Evolutionary conservation across 2,797 vertebrate genomes (phyloP).

Genomic region (Numenius phaeopus): DNA sequence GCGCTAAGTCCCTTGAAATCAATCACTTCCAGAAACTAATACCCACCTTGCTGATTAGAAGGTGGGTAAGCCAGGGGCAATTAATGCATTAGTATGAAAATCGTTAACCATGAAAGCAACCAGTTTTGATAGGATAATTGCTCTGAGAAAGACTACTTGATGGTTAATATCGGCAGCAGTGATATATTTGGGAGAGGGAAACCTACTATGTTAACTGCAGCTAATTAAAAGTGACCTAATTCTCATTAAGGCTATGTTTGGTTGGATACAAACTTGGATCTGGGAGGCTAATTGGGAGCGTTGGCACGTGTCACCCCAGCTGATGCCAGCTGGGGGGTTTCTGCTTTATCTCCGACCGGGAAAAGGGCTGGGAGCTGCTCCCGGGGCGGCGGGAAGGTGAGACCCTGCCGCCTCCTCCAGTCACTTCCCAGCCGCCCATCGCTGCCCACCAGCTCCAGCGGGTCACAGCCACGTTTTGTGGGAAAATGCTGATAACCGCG

Average conservation of each 20-base stretch:
- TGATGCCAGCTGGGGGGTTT: not conserved
- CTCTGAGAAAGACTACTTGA: slow-evolving; percentile 8
- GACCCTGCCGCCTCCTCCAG: rapidly evolving
- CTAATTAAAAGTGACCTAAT: slow-evolving; percentile 66
- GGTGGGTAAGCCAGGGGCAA: slow-evolving; percentile 70
- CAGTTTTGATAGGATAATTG: slow-evolving; percentile 52
- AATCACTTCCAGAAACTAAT: slow-evolving; percentile 76
- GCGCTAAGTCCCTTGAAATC: slow-evolving; percentile 78
- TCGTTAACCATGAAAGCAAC: slow-evolving; percentile 42
- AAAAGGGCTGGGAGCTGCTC: not conserved
- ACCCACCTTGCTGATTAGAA: slow-evolving; percentile 75
- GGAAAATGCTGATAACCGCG: rapidly evolving
- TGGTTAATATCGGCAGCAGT: not conserved
- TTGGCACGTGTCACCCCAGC: not conserved
- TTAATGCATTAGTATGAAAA: slow-evolving; percentile 62
- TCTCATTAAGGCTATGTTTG: not conserved
- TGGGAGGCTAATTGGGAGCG: not conserved
- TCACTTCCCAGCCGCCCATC: rapidly evolving
- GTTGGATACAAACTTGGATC: not conserved
- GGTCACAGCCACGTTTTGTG: not conserved
- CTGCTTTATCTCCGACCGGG: not conserved
- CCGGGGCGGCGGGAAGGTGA: not conserved
- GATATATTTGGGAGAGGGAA: not conserved
- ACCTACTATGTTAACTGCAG: not conserved
- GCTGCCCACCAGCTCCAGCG: not conserved